Evolutionary conservation across 2,888 invertebrate species (phyloP).

Genomic region (Synanthedon myopaeformis): DNA sequence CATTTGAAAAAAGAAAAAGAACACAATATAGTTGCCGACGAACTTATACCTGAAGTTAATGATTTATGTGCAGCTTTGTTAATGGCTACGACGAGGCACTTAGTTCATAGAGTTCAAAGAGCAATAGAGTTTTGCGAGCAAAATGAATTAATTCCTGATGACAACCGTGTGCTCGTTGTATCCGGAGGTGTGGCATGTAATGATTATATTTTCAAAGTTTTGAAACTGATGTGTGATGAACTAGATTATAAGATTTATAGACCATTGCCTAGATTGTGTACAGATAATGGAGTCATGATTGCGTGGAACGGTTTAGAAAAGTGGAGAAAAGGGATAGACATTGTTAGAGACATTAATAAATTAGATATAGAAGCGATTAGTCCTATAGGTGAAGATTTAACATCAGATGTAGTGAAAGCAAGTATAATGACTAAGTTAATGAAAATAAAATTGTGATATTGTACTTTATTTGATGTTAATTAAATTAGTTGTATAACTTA

Average conservation of each 20-base stretch:
- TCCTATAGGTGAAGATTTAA: slow-evolving; percentile 75
- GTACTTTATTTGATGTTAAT: not conserved
- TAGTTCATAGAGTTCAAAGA: slow-evolving; percentile 86
- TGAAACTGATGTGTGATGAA: slow-evolving; percentile 77
- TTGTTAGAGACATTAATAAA: slow-evolving; percentile 69
- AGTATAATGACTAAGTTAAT: slow-evolving; percentile 58
- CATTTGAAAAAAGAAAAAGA: slow-evolving; percentile 72
- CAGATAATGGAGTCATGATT: slow-evolving; percentile 99
- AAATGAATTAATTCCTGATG: slow-evolving; percentile 74
- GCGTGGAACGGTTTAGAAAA: slow-evolving; percentile 98
- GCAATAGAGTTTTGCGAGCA: slow-evolving; percentile 82
- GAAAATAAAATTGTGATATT: slow-evolving; percentile 31
- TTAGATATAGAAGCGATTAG: slow-evolving; percentile 74
- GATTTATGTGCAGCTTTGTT: slow-evolving; percentile 91
- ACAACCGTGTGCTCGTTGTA: slow-evolving; percentile 77
- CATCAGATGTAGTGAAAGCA: slow-evolving; percentile 65
- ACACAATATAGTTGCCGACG: slow-evolving; percentile 73
- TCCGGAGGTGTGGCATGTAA: slow-evolving; percentile 99
- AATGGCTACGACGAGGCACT: slow-evolving; percentile 78
- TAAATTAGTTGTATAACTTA: not conserved
- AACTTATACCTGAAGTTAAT: slow-evolving; percentile 78
- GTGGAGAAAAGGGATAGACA: slow-evolving; percentile 66
- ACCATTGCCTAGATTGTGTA: slow-evolving; percentile 88
- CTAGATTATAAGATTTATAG: slow-evolving; percentile 76
- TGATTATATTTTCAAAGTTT: slow-evolving; percentile 78